Conservation (phyloP, 2,113 vertebrate genomes). For the Holacanthus passer region DNA sequence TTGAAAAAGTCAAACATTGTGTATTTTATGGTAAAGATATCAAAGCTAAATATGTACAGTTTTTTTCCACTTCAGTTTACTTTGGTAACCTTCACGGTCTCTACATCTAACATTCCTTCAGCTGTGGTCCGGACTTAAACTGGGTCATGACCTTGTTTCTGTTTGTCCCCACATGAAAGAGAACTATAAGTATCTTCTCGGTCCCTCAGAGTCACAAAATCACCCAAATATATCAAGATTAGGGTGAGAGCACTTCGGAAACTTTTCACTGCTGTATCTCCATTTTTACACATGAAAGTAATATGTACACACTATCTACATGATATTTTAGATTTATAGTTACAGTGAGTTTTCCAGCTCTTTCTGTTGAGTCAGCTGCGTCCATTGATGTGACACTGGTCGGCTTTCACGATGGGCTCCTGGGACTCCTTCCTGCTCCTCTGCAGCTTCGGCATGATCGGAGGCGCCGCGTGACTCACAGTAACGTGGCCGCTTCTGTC, state of each 20-base stretch:
- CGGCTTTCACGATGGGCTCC: slow-evolving; percentile 46
- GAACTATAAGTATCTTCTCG: background rate
- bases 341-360: background rate
- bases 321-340: background rate
- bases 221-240: background rate
- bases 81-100: background rate
- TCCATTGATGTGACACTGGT: slow-evolving; percentile 60
- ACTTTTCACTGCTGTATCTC: background rate
- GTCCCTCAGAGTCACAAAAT: background rate
- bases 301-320: slow-evolving; percentile 64
- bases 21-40: background rate
- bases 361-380: slow-evolving; percentile 51
- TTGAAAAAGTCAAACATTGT: slow-evolving; percentile 19
- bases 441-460: slow-evolving; percentile 80
- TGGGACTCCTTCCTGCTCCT: slow-evolving; percentile 73
- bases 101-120: slow-evolving; percentile 20
- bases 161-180: slow-evolving; percentile 17
- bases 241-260: background rate
- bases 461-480: slow-evolving; percentile 71
- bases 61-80: slow-evolving; percentile 4
- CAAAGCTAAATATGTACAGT: slow-evolving; percentile 38
- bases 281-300: background rate
- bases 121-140: slow-evolving; percentile 7
- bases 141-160: slow-evolving; percentile 22
- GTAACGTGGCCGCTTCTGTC: slow-evolving; percentile 66